Evolutionary conservation across 2,797 vertebrate species (phyloP), one percentile per base, ranked within the genome.

Genomic region (Tauraco hartlaubi): DNA sequence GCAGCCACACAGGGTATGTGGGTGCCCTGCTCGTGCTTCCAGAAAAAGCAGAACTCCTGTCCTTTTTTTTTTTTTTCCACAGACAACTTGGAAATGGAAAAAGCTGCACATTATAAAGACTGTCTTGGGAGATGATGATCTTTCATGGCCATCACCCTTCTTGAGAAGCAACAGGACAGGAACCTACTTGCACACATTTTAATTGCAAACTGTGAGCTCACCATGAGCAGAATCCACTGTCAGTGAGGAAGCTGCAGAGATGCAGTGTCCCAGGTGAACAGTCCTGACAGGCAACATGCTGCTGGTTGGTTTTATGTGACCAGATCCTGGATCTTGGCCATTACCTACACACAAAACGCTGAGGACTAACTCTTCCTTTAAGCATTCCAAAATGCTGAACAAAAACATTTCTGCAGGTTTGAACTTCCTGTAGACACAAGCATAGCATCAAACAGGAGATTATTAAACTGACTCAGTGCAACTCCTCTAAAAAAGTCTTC

Each of bases 11-110:
- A 23, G 29, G 35, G 16, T 76, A 64, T 33, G 43, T 19, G 22
- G 31, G 43, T 15, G 15, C 9, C 4, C 12, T n/a, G 23, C 29
- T 33, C 19, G 22, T 11, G 25, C 44, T 71, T 26, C 15, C 49
- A 39, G 26, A 61, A 68, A 54, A 58, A 68, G 10, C 46, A 58
- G 21, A 79, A 78, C 25, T 83, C 67, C 6, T 46, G 12, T 12
- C 13, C 5, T 19, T 14, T 5, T n/a, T 8, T 3, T 3, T 26
- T 9, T 29, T 31, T 16, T 44, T 9, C 2, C 6, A n/a, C 1
- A 1, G 46, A 28, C 17, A 75, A 35, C 23, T 37, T 63, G 12
- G 35, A 77, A 74, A 78, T 18, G 13, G 35, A 46, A 81, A 71
- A 75, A 78, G 15, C 21, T 69, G n/a, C 16, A 35, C 0, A 0